Evolutionary conservation across 2,797 vertebrate species (phyloP), one percentile per base, ranked within the genome.

Genomic region (Thalassophryne amazonica): DNA sequence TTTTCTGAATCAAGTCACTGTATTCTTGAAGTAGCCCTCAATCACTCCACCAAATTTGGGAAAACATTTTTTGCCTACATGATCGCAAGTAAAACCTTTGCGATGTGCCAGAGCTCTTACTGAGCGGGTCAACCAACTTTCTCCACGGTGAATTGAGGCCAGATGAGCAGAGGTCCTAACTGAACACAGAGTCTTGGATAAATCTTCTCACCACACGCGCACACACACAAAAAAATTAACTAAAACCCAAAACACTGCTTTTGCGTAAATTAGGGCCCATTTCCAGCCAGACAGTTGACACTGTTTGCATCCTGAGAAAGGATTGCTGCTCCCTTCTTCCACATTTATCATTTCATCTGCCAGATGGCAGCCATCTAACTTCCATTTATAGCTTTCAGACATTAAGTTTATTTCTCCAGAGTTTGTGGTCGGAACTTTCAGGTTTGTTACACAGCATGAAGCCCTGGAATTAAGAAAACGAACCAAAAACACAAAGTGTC

Each of bases 201-300:
- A 71, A 63, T 68, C 34, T 37, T 52, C 38, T 60, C 54, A 51
- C 42, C 61, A 80, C 74, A 79, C n/a, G n/a, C n/a, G n/a, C n/a
- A n/a, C n/a, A n/a, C n/a, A n/a, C n/a, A n/a, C n/a, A n/a, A n/a
- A n/a, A n/a, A n/a, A n/a, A n/a, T n/a, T n/a, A n/a, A n/a, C n/a
- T n/a, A n/a, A n/a, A n/a, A n/a, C n/a, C n/a, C 76, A 65, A 86
- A 88, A 86, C 65, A 73, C 66, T 76, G 83, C 62, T 65, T 72
- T 61, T 86, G 75, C 83, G 16, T 81, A 79, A 32, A 33, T 59
- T 48, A 50, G 63, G 47, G 57, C 60, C 30, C 12, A 51, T 51
- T 57, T 67, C 63, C 62, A 81, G 64, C 39, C 47, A 62, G 64
- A 70, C 51, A 23, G 66, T 63, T 42, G 41, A 41, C 53, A 27